Base-by-base conservation (phyloP, 2,113 vertebrate genomes). In the Grantiella picta region DNA sequence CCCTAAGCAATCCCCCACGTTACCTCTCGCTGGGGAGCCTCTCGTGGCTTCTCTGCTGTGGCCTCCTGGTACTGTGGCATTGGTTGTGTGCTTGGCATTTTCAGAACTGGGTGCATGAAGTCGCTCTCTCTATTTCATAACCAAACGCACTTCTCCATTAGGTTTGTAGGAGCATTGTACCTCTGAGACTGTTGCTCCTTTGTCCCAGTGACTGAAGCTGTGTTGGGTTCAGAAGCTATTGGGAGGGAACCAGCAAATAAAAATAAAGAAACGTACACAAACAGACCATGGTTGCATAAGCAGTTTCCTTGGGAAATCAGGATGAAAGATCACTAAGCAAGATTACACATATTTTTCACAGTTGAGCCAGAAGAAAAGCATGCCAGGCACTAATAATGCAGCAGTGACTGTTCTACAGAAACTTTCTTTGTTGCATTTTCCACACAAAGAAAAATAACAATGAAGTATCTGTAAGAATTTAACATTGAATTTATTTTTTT, bases 291-390 rank as follows among this genome's bases (percentile, higher is more conserved):
- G 42, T 80, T 94, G 76, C 94, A 90, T 93, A 94, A 93, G 85
- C 79, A 63, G 36, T 95, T 87, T 96, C 60, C 85, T 93, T 96
- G 82, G 82, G 82, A 97, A 96, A 96, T 90, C 14, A 4, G 82
- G 79, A 77, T 83, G 79, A 95, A 94, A 96, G 79, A 86, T 92
- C 85, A 42, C 66, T 61, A 42, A 52, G 65, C 65, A 88, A 93
- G 82, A 90, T 95, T 85, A 54, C 78, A 77, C 49, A 20, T 73
- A 49, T 69, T 94, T 90, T 90, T 93, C 60, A 79, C 82, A 63
- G 68, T 33, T 90, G 82, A 81, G 76, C 82, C 82, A 94, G 68
- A 88, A 92, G 82, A 76, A 87, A 85, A 76, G 15, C 84, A 35
- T 82, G 61, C 50, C 59, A 86, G 59, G 50, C 38, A 27, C 23